Evolutionary conservation across 2,113 vertebrate species (phyloP).

Genomic region (Patagioenas fasciata): DNA sequence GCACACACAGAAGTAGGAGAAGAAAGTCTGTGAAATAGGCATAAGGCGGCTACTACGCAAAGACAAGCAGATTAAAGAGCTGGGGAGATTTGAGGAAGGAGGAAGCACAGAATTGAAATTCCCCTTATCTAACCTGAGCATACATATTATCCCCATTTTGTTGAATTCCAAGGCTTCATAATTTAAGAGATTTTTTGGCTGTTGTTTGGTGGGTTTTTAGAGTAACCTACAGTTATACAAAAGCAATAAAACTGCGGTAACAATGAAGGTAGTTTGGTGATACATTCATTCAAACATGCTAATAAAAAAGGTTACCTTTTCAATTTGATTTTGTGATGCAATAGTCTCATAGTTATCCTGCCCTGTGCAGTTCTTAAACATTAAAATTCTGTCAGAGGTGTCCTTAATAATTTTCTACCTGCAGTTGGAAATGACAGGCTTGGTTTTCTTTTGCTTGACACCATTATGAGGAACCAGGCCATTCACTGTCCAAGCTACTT

Average conservation of each 20-base stretch:
- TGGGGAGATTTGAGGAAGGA: background rate
- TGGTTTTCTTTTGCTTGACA: conserved; percentile 59
- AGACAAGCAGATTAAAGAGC: background rate
- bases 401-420: conserved; percentile 47
- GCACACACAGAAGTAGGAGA: background rate
- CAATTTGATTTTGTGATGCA: conserved; percentile 38
- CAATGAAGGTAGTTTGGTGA: background rate
- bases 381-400: conserved; percentile 37
- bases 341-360: conserved; percentile 26
- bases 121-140: background rate
- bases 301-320: conserved; percentile 58
- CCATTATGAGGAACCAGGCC: conserved; percentile 57
- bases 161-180: background rate
- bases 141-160: background rate
- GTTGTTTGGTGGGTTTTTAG: background rate
- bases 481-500: conserved; percentile 62
- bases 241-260: background rate
- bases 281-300: background rate
- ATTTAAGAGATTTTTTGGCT: background rate
- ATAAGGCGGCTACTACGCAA: background rate
- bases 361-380: conserved; percentile 54
- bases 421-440: conserved; percentile 32
- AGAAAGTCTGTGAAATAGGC: background rate
- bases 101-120: background rate
- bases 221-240: background rate